phyloP scores from a whole-genome alignment of 2,113 vertebrate genomes.

The Semnornis frantzii region DNA sequence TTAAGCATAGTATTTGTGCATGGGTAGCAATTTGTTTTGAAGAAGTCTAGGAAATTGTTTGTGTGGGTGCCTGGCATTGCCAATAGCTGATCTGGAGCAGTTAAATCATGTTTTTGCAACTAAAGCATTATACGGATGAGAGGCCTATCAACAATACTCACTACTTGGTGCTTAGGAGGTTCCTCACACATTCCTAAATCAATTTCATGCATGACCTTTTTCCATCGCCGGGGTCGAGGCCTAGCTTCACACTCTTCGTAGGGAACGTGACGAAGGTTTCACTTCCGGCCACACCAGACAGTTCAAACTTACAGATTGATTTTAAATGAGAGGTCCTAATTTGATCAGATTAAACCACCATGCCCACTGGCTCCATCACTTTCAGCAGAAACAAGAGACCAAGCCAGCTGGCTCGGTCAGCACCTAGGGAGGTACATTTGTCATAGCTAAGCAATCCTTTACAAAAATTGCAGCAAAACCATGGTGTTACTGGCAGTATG shows the following conservation, averaged over 20 bases:
- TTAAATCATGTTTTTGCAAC: conserved; percentile 13
- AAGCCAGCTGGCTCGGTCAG: neutral
- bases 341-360: neutral
- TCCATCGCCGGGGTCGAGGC: conserved; percentile 61
- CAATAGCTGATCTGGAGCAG: conserved; percentile 13
- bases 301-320: neutral
- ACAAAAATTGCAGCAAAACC: neutral
- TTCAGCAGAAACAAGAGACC: neutral
- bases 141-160: neutral
- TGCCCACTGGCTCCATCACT: neutral
- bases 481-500: neutral
- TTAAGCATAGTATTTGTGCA: neutral
- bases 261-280: neutral
- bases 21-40: neutral
- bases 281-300: neutral
- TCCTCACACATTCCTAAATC: conserved; percentile 67
- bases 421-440: neutral
- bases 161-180: conserved; percentile 24
- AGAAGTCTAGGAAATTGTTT: neutral
- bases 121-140: conserved; percentile 6
- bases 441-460: neutral
- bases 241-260: neutral
- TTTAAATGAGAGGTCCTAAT: neutral
- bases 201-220: conserved; percentile 66
- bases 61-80: neutral